These are phyloP conservation scores for Varroa destructor DNA, from an alignment of 1,140 invertebrate species.

Conservation along the genomic window DNA sequence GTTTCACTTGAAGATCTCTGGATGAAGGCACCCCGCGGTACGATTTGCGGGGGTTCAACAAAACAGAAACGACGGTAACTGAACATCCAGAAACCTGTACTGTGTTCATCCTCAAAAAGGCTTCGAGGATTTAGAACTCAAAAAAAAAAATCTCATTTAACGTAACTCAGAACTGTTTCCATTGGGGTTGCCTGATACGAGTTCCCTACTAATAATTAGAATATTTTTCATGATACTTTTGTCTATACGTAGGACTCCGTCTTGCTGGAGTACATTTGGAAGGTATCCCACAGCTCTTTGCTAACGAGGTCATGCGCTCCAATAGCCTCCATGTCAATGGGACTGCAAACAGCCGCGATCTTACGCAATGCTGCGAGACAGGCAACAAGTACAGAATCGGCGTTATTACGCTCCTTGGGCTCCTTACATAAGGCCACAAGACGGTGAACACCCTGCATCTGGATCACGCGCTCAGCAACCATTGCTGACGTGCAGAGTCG, in stretches of 20 bases:
- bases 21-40: too few relatives aligned
- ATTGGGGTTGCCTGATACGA: too few relatives aligned
- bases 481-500: conserved; percentile 50
- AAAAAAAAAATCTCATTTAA: too few relatives aligned
- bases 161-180: too few relatives aligned
- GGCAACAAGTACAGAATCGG: conserved; percentile 58
- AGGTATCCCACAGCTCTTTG: conserved; percentile 54
- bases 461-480: conserved; percentile 57
- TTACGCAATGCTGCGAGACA: conserved; percentile 57
- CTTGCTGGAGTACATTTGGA: conserved; percentile 52
- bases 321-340: conserved; percentile 26
- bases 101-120: too few relatives aligned
- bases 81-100: too few relatives aligned
- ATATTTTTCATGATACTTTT: too few relatives aligned
- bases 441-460: conserved; percentile 54
- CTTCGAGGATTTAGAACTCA: too few relatives aligned
- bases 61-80: too few relatives aligned
- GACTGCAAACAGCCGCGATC: conserved; percentile 46
- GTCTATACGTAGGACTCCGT: conserved; percentile 52
- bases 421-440: conserved; percentile 57
- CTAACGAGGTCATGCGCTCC: conserved; percentile 52
- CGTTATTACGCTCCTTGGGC: conserved; percentile 53
- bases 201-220: too few relatives aligned
- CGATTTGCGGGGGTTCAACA: too few relatives aligned
- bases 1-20: too few relatives aligned